These are phyloP conservation scores for Drosophila tristis DNA, from an alignment of 1,140 invertebrate genomes.

Conservation along the genomic window DNA sequence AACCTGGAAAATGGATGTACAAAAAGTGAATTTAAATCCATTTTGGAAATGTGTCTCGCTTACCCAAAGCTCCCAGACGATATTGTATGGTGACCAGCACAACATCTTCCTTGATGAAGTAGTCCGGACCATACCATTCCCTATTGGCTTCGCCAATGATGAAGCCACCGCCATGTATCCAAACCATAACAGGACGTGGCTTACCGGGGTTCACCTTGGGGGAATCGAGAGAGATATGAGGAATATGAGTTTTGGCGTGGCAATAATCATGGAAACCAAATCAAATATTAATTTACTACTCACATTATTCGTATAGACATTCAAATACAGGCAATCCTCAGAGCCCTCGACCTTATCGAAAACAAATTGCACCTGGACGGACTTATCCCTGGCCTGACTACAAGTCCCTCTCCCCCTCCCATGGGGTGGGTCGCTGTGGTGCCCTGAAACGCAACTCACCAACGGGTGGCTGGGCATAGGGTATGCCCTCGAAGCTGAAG, in stretches of 20 bases:
- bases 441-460: slow-evolving; percentile 85
- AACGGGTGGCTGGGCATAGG: slow-evolving; percentile 86
- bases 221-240: not conserved
- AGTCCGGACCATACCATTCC: slow-evolving; percentile 85
- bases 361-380: slow-evolving; percentile 78
- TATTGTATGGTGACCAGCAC: slow-evolving; percentile 85
- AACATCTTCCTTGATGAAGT: slow-evolving; percentile 86
- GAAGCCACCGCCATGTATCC: slow-evolving; percentile 89
- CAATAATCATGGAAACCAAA: not conserved
- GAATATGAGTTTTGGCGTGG: not conserved
- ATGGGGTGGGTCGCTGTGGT: slow-evolving; percentile 83
- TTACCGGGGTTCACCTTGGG: slow-evolving; percentile 65
- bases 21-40: not conserved
- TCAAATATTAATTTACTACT: slow-evolving; percentile 66
- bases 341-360: slow-evolving; percentile 81
- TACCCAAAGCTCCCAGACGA: slow-evolving; percentile 85
- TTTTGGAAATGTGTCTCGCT: not conserved
- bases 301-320: slow-evolving; percentile 88
- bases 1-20: slow-evolving; percentile 48
- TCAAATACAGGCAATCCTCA: slow-evolving; percentile 90
- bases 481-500: slow-evolving; percentile 86
- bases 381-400: slow-evolving; percentile 81
- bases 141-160: slow-evolving; percentile 84
- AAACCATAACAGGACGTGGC: slow-evolving; percentile 76
- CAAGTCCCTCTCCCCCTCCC: slow-evolving; percentile 72